These are phyloP conservation scores for Dermolepida albohirtum DNA, from an alignment of 2,888 invertebrate genomes.

Conservation along the genomic window DNA sequence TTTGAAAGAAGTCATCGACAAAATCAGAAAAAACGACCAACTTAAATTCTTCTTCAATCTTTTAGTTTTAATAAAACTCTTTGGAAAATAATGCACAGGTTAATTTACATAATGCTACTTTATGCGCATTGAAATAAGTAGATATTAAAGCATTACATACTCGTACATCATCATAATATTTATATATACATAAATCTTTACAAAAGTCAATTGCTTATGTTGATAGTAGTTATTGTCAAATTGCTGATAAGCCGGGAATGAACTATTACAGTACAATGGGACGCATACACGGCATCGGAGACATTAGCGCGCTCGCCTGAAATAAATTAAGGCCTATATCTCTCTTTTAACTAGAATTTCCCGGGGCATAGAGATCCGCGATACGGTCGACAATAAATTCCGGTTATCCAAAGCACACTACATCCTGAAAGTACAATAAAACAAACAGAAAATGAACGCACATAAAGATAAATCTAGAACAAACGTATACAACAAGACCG, in stretches of 20 bases:
- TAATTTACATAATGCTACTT: no score
- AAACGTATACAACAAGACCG: conserved; percentile 42
- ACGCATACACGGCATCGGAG: conserved; percentile 14
- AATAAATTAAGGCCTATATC: conserved; percentile 37
- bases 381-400: conserved; percentile 38
- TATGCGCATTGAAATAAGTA: no score
- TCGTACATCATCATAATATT: no score
- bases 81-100: no score
- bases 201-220: no score
- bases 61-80: no score
- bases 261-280: conserved; percentile 24
- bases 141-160: no score
- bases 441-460: conserved; percentile 43
- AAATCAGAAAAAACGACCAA: no score
- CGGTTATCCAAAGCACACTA: conserved; percentile 39
- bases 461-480: conserved; percentile 45
- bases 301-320: conserved; percentile 29
- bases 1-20: no score
- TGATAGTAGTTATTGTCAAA: conserved; percentile 22
- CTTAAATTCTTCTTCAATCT: no score
- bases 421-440: conserved; percentile 43
- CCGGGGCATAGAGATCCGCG: conserved; percentile 36
- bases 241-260: conserved; percentile 25
- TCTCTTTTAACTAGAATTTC: conserved; percentile 39
- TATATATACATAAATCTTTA: no score